Percentiles rank a stretch among this genome's conserved stretches.
Conservation (phyloP, 2,797 vertebrate genomes). For the Melopsittacus undulatus region DNA sequence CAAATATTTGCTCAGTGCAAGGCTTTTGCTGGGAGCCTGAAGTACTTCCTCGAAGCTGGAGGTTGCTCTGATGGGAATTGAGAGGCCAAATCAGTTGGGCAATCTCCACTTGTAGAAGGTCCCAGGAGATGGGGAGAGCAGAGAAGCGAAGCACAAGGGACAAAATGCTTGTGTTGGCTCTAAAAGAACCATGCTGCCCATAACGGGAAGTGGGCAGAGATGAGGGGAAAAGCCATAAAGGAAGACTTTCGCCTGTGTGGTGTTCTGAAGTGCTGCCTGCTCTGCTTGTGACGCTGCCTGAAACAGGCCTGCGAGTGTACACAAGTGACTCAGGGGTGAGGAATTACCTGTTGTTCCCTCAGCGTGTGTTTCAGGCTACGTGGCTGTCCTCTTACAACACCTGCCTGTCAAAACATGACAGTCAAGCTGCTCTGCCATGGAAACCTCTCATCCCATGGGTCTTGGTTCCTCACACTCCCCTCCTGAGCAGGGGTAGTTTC, state of each 20-base stretch:
- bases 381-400: conserved; percentile 43
- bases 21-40: not conserved
- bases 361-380: not conserved
- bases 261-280: not conserved
- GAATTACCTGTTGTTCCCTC: conserved; percentile 56
- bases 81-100: not conserved
- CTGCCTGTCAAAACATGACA: conserved; percentile 58
- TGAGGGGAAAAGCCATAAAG: not conserved
- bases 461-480: not conserved
- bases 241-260: not conserved
- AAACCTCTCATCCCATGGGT: not conserved
- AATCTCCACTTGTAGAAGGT: not conserved
- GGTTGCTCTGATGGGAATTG: not conserved
- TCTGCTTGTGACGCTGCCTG: not conserved
- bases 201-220: not conserved
- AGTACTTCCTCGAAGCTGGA: conserved; percentile 32
- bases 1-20: conserved; percentile 51
- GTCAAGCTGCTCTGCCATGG: conserved; percentile 3
- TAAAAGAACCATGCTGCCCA: not conserved
- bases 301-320: conserved; percentile 9
- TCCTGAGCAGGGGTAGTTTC: not conserved
- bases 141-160: not conserved
- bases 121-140: not conserved
- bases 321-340: conserved; percentile 44
- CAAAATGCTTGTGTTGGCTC: fast-evolving